Evolutionary conservation across 2,113 vertebrate genomes (phyloP).

Genomic region (Loxodonta africana): DNA sequence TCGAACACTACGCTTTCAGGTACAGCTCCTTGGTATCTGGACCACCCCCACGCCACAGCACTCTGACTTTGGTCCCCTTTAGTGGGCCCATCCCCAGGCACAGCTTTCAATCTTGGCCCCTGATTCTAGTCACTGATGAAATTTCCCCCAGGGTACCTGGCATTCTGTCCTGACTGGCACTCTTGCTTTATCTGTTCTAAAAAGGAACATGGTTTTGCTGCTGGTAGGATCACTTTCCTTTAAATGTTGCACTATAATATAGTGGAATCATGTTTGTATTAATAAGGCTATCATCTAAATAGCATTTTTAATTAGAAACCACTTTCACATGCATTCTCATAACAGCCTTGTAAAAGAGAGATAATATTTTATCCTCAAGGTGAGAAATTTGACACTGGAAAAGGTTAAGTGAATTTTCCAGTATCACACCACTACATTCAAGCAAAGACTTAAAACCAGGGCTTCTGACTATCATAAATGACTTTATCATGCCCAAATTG

Average conservation of each 20-base stretch:
- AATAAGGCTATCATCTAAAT: slow-evolving; percentile 40
- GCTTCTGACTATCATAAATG: neutral
- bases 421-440: neutral
- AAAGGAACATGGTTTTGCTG: neutral
- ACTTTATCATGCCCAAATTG: neutral
- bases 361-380: neutral
- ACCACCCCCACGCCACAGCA: neutral
- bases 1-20: neutral
- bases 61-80: neutral
- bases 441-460: neutral
- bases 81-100: neutral
- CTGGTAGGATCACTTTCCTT: neutral
- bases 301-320: neutral
- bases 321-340: neutral
- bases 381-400: neutral
- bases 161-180: neutral
- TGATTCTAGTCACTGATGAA: neutral
- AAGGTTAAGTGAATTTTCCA: neutral
- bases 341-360: neutral
- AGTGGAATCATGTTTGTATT: slow-evolving; percentile 16
- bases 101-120: neutral
- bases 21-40: neutral
- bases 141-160: neutral
- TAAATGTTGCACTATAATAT: neutral
- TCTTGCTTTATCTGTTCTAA: neutral